Conservation (phyloP, 2,888 invertebrate species). For the Choreutis nemorana region DNA sequence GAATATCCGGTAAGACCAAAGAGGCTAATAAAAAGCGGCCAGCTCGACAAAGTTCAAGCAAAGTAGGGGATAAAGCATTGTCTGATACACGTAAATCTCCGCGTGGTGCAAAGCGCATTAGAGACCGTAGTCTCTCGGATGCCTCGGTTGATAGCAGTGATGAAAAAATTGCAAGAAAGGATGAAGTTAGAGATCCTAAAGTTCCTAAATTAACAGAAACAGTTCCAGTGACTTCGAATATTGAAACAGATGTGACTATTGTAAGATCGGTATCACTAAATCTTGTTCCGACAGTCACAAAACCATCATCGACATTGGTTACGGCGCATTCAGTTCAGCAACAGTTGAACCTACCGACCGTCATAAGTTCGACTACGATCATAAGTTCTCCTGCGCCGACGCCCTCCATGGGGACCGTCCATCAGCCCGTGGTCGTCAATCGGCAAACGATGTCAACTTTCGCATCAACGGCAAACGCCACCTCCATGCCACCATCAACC, state of each 20-base stretch:
- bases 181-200: conserved; percentile 29
- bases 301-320: no score
- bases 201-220: conserved; percentile 26
- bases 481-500: conserved; percentile 7
- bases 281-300: no score
- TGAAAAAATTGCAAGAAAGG: conserved; percentile 52
- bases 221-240: conserved; percentile 25
- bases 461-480: no score
- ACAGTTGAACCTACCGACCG: no score
- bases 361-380: no score
- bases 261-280: no score
- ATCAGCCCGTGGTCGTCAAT: no score
- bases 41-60: conserved; percentile 57
- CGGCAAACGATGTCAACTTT: no score
- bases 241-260: no score
- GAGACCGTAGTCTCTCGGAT: conserved; percentile 72
- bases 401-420: no score
- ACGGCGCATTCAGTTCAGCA: no score
- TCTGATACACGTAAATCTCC: conserved; percentile 66
- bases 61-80: conserved; percentile 29
- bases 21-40: conserved; percentile 58
- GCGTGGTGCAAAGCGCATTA: conserved; percentile 67
- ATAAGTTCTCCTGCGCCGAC: background rate
- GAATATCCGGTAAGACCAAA: conserved; percentile 27
- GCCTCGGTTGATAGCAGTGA: conserved; percentile 71